Base-by-base conservation (phyloP, 1,140 invertebrate genomes). In the Leptestheria dahalacensis region DNA sequence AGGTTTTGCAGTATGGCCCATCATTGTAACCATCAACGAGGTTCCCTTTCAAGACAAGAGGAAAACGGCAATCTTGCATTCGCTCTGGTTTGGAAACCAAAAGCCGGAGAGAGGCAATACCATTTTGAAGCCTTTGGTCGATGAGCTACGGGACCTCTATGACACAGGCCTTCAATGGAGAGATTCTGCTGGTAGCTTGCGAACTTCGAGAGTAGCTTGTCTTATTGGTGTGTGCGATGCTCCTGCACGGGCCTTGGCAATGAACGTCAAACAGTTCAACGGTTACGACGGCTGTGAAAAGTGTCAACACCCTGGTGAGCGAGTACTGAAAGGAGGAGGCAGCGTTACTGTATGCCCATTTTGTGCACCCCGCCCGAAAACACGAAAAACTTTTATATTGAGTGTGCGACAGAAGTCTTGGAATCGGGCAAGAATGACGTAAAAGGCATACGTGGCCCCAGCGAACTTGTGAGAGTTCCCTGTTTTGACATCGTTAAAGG, bases 11-110 rank as follows among this genome's bases (percentile, higher is more conserved):
- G 59, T 68, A 47, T 72, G 69, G 68, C 68, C 69, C 26, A 57
- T 72, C 12, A 65, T 68, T 47, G 51, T 66, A 2, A 59, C 63
- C 47, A 63, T 72, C 2, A 71, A 70, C 61, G 68, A 72, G 61
- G 58, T 71, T 28, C 60, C 64, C 2, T 68, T 63, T 54, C 26
- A 62, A 53, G 54, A 64, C 24, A 55, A 60, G 15, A 48, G 11
- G n/a, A 33, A 61, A 2, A 56, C 52, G 26, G 20, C 55, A 9
- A 15, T 61, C 6, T 21, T 64, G 15, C 18, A n/a, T 20, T 48
- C n/a, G n/a, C 12, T 59, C 3, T 59, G 57, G 57, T 48, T 54
- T 56, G 57, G 57, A 12, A 20, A 20, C 33, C 6, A 15, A 20
- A 23, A 20, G 21, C 20, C 20, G 23, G n/a, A 24, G 25, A 56